phyloP scores from a whole-genome alignment of 2,888 invertebrate genomes.

The Therioaphis trifolii region DNA sequence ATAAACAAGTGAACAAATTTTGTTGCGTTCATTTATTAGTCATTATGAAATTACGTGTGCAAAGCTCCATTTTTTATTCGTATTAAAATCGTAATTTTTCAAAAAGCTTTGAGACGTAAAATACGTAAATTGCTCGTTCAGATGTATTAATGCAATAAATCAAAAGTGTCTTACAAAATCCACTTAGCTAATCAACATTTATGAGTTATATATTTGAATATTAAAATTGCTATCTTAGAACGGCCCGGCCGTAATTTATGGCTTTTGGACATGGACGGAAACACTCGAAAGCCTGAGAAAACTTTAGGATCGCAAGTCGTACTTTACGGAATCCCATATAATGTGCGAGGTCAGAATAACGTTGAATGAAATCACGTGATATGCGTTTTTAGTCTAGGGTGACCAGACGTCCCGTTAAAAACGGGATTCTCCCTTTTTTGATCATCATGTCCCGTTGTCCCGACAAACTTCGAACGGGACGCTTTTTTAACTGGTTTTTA shows the following conservation, averaged over 20 bases:
- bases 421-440: too few relatives aligned
- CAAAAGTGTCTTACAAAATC: constrained; percentile 22
- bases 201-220: constrained; percentile 12
- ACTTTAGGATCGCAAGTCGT: constrained; percentile 1
- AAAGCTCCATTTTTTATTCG: background rate
- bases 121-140: background rate
- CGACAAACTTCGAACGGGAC: too few relatives aligned
- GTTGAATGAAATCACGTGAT: too few relatives aligned
- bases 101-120: background rate
- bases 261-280: background rate
- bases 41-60: too few relatives aligned
- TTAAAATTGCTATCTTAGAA: constrained; percentile 17
- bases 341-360: background rate
- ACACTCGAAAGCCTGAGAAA: constrained; percentile 1
- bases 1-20: too few relatives aligned
- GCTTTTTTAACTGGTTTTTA: too few relatives aligned
- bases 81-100: constrained; percentile 4
- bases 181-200: constrained; percentile 48
- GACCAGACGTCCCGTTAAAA: too few relatives aligned
- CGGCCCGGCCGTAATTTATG: background rate
- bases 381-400: too few relatives aligned
- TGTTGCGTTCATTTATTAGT: too few relatives aligned
- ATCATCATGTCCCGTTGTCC: too few relatives aligned
- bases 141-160: constrained; percentile 33
- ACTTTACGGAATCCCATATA: background rate